phyloP scores from a whole-genome alignment of 2,888 invertebrate genomes.

The Agriopis aurantiaria region DNA sequence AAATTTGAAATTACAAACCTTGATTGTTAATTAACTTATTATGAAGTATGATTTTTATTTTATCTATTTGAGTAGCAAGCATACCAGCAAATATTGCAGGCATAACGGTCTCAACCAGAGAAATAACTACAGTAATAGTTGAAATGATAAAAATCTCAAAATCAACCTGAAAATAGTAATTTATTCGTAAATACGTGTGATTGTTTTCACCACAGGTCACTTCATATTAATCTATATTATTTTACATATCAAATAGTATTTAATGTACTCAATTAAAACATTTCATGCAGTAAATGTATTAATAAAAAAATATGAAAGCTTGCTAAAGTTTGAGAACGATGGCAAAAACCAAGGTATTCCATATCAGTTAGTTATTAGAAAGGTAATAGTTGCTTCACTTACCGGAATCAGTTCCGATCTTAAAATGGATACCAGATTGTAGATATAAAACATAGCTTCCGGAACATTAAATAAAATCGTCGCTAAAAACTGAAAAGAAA shows the following conservation, averaged over 20 bases:
- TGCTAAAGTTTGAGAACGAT: too few relatives aligned
- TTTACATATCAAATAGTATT: too few relatives aligned
- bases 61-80: conserved; percentile 21
- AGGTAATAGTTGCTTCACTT: background rate
- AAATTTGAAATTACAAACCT: conserved; percentile 8
- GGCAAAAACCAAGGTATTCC: too few relatives aligned
- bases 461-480: conserved; percentile 10
- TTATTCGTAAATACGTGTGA: background rate
- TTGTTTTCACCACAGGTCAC: background rate
- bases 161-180: background rate
- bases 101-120: background rate
- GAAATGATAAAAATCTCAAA: background rate
- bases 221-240: too few relatives aligned
- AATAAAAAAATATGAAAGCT: too few relatives aligned
- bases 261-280: too few relatives aligned
- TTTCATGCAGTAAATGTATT: too few relatives aligned
- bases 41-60: conserved; percentile 24
- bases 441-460: conserved; percentile 4
- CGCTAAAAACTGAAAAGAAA: conserved; percentile 8
- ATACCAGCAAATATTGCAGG: conserved; percentile 26
- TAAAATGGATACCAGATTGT: background rate
- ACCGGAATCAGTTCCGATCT: background rate
- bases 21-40: conserved; percentile 12
- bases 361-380: too few relatives aligned
- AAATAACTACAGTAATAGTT: background rate